These are phyloP conservation scores for Nestor notabilis DNA, from an alignment of 2,113 vertebrate genomes.

Conservation along the genomic window DNA sequence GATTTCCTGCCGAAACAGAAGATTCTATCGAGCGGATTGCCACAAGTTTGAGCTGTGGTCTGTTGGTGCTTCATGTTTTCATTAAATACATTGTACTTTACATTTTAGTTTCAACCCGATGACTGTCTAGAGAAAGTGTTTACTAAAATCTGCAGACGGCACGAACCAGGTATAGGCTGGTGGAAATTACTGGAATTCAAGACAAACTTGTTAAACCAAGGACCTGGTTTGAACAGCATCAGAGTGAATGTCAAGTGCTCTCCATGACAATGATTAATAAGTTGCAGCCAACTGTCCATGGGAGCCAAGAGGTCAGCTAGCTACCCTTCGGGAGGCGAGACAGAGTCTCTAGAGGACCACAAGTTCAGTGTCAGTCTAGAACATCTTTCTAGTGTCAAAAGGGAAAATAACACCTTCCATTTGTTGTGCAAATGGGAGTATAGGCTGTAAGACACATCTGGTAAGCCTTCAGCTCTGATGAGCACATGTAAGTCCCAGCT, in stretches of 20 bases:
- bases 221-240: not conserved
- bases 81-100: not conserved
- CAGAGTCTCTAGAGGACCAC: not conserved
- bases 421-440: not conserved
- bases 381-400: accelerated
- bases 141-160: not conserved
- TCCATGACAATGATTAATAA: not conserved
- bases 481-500: not conserved
- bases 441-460: not conserved
- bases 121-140: not conserved
- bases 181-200: not conserved
- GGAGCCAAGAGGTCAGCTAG: not conserved
- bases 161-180: not conserved
- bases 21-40: not conserved
- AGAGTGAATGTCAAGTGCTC: not conserved
- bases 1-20: not conserved
- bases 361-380: not conserved
- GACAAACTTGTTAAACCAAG: not conserved
- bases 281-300: not conserved
- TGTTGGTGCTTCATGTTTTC: not conserved
- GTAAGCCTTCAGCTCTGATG: not conserved
- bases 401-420: not conserved
- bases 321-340: not conserved
- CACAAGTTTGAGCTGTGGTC: not conserved
- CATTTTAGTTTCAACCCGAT: not conserved